Evolutionary conservation across 2,797 vertebrate genomes (phyloP).

Genomic region (Xenentodon cancila): DNA sequence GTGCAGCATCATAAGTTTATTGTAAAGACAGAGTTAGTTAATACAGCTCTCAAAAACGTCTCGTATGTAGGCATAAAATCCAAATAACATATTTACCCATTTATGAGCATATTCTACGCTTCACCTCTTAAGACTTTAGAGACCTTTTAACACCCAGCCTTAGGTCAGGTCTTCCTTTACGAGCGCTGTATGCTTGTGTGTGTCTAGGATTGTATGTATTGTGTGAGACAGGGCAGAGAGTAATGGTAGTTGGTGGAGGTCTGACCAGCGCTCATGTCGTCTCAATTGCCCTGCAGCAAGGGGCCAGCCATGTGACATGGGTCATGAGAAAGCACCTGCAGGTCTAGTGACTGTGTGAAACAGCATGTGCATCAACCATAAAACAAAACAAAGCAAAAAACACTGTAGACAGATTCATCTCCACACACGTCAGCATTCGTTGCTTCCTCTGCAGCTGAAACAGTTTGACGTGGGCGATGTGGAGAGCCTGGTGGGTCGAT

Average conservation of each 20-base stretch:
- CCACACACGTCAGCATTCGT: background rate
- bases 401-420: background rate
- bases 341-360: constrained; percentile 63
- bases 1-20: background rate
- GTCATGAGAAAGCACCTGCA: constrained; percentile 85
- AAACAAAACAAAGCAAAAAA: constrained; percentile 4
- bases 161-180: constrained; percentile 1
- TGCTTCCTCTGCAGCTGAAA: constrained; percentile 71
- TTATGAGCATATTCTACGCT: background rate
- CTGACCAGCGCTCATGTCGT: constrained; percentile 84
- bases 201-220: constrained; percentile 63
- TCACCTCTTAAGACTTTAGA: constrained; percentile 19
- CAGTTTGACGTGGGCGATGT: constrained; percentile 85
- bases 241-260: constrained; percentile 84
- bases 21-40: background rate
- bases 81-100: background rate
- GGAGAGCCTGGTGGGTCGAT: constrained; percentile 83
- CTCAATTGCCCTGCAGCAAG: constrained; percentile 80
- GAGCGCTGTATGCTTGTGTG: constrained; percentile 22
- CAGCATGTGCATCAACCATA: constrained; percentile 33
- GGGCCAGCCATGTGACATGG: constrained; percentile 84
- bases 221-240: constrained; percentile 75
- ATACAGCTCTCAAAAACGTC: no score
- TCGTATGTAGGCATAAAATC: no score
- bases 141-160: background rate